Evolutionary conservation across 1,140 invertebrate genomes (phyloP).

Genomic region (Magallana gigas): DNA sequence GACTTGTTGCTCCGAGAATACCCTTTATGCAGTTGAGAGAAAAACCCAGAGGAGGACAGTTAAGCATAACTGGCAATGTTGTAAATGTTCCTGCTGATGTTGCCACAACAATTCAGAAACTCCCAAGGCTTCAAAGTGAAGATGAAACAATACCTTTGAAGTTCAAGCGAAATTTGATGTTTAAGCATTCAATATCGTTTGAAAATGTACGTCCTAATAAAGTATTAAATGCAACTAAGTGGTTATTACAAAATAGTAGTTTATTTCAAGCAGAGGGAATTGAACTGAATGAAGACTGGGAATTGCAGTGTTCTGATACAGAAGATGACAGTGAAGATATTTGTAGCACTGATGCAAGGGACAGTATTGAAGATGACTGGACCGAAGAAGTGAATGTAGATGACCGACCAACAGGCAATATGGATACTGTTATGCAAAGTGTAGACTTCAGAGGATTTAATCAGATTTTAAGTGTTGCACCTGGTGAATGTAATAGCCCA

Average conservation of each 20-base stretch:
- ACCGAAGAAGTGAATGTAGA: slow-evolving; percentile 10
- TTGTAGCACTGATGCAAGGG: background rate
- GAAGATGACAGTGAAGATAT: background rate
- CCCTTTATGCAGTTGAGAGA: slow-evolving; percentile 59
- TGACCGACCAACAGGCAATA: slow-evolving; percentile 2
- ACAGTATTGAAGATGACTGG: background rate
- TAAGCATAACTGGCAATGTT: slow-evolving; percentile 48
- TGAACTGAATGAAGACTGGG: slow-evolving; percentile 34
- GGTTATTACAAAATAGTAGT: slow-evolving; percentile 46
- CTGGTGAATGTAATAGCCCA: slow-evolving; percentile 44
- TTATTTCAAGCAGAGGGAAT: slow-evolving; percentile 48
- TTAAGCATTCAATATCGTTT: slow-evolving; percentile 46
- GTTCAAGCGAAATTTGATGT: slow-evolving; percentile 52
- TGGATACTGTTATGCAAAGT: slow-evolving; percentile 35
- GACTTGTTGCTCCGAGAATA: slow-evolving; percentile 48
- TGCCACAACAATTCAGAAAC: slow-evolving; percentile 29
- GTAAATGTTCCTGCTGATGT: slow-evolving; percentile 58
- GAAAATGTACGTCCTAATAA: slow-evolving; percentile 52
- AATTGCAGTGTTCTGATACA: background rate
- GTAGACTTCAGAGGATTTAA: slow-evolving; percentile 2
- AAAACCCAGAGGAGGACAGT: slow-evolving; percentile 50
- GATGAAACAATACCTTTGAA: slow-evolving; percentile 48
- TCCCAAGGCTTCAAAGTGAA: slow-evolving; percentile 47
- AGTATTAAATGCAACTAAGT: slow-evolving; percentile 23
- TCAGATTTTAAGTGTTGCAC: slow-evolving; percentile 34